Percentiles rank a stretch among this genome's conserved stretches.
Evolutionary conservation across 1,140 invertebrate genomes (phyloP).

Genomic region (Metopolophium dirhodum): DNA sequence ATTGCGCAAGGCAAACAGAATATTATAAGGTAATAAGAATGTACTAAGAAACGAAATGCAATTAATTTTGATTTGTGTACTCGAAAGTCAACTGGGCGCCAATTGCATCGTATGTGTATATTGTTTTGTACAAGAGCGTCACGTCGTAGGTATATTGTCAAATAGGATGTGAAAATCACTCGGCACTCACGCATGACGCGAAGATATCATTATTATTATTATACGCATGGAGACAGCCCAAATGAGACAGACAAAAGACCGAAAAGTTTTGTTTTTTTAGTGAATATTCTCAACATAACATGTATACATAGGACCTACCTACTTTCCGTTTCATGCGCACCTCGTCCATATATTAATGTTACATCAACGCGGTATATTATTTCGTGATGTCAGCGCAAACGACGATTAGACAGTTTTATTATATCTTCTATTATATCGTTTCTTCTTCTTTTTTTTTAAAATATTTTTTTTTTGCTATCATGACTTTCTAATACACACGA

Average conservation of each 20-base stretch:
- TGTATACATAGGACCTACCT: not conserved
- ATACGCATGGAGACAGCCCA: not conserved
- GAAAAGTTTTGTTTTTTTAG: not conserved
- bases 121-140: not conserved
- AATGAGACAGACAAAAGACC: not conserved
- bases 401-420: conserved; percentile 25
- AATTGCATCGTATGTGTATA: not conserved
- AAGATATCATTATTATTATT: not conserved
- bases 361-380: not conserved
- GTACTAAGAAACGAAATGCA: not conserved
- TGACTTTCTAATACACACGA: conserved; percentile 20
- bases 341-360: not conserved
- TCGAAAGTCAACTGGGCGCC: not conserved
- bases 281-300: not conserved
- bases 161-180: conserved; percentile 13
- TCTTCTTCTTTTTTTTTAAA: not conserved
- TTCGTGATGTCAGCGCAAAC: conserved; percentile 31
- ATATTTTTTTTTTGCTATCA: not conserved
- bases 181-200: not conserved
- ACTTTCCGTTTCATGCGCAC: not conserved
- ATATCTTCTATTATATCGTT: not conserved
- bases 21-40: no score
- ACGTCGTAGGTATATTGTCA: not conserved
- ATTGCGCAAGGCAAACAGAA: no score
- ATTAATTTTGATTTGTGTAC: not conserved